Evolutionary conservation across 2,888 invertebrate genomes (phyloP), one percentile per base, ranked within the genome.

Genomic region (Diogma glabrata): DNA sequence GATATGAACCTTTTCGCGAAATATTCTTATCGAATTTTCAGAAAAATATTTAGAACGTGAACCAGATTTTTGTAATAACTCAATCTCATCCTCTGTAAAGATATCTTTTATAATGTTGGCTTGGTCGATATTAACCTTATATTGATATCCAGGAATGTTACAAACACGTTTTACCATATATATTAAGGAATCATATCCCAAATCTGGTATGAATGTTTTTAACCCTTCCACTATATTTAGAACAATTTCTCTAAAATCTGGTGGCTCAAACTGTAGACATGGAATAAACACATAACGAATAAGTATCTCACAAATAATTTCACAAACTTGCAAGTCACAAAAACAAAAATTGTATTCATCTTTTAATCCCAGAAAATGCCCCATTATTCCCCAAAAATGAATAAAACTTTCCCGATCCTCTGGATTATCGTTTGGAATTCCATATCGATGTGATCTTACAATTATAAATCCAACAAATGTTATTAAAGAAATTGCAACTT

Each of bases 281-380:
- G 50, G 50, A 5, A 45, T 50, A 12, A 50, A 33, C 12, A 50
- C 22, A 45, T 50, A 50, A 4, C 50, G 45, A 2, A n/a, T 23
- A 28, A 30, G 23, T 14, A 50, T 50, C 3, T 23, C 24, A 17
- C 22, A 22, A 12, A 50, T 12, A 5, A 45, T 33, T 12, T 50
- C 33, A 7, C 33, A 5, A 3, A 33, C 16, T 14, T 45, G 30
- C 22, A 50, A 23, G 3, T 38, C 17, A 16, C 23, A 3, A 3
- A 50, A 10, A 23, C 50, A 50, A 45, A 46, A 40, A 46, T 50
- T 50, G 17, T 20, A 50, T 24, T 46, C 12, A 46, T 51, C 51
- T 17, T 47, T 16, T 10, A 51, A 8, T 23, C 51, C 51, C 12
- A 51, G 9, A n/a, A n/a, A n/a, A n/a, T n/a, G 12, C 3, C 24